Percentiles rank a stretch among this genome's conserved stretches.
These are phyloP conservation scores for Maniola hyperantus DNA, from an alignment of 2,888 invertebrate species.

Conservation along the genomic window DNA sequence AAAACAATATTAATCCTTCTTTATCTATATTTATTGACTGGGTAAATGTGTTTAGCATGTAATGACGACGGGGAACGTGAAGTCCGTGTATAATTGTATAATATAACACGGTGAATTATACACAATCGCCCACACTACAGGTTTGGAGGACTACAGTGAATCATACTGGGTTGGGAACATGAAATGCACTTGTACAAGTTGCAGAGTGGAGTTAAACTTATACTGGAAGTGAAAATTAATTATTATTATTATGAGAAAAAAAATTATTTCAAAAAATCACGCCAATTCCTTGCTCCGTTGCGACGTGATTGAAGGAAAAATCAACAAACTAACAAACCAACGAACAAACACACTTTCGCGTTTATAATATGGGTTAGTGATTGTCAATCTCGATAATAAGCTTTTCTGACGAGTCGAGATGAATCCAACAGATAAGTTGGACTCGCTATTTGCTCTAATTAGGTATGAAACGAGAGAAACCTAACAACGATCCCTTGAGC, in stretches of 20 bases:
- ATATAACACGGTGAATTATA: slow-evolving; percentile 29
- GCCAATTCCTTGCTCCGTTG: no score
- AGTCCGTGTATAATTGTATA: slow-evolving; percentile 20
- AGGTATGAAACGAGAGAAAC: slow-evolving; percentile 9
- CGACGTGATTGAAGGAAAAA: no score
- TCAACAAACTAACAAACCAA: no score
- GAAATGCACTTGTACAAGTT: slow-evolving; percentile 38
- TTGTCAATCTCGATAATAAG: not conserved
- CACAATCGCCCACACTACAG: slow-evolving; percentile 28
- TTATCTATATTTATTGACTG: slow-evolving; percentile 20
- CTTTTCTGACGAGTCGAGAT: slow-evolving; percentile 1
- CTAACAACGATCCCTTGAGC: not conserved
- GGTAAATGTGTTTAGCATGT: slow-evolving; percentile 32
- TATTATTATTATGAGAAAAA: no score
- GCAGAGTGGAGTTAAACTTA: slow-evolving; percentile 13
- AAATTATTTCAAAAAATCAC: not conserved
- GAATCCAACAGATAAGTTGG: slow-evolving; percentile 9
- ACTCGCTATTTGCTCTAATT: slow-evolving; percentile 19
- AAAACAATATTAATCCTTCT: not conserved
- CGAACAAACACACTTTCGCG: not conserved
- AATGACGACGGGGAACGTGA: slow-evolving; percentile 30
- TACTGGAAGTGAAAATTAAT: slow-evolving; percentile 27
- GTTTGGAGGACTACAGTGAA: slow-evolving; percentile 36
- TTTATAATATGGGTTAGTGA: no score
- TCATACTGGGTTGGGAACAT: slow-evolving; percentile 37